phyloP scores from a whole-genome alignment of 2,113 vertebrate species.

The Petaurus breviceps region DNA sequence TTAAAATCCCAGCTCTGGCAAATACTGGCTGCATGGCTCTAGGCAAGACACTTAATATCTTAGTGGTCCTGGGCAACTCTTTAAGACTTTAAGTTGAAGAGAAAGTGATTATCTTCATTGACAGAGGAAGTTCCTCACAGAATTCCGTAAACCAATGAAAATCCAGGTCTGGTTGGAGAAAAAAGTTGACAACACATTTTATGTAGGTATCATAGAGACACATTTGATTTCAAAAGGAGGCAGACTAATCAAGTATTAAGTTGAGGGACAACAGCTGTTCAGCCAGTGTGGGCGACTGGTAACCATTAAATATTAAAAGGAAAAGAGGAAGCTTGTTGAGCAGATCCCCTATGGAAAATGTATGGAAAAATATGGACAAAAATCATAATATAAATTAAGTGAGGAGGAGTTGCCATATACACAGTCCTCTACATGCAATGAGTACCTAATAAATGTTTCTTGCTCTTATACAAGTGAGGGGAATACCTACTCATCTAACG shows the following conservation, averaged over 20 bases:
- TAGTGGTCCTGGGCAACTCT: neutral
- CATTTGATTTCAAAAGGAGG: neutral
- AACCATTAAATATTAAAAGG: neutral
- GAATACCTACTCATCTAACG: neutral
- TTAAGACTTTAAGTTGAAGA: neutral
- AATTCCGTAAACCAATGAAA: neutral
- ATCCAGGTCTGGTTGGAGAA: neutral
- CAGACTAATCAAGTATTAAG: neutral
- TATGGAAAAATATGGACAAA: neutral
- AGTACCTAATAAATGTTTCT: neutral
- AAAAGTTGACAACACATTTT: neutral
- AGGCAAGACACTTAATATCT: neutral
- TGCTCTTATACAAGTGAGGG: neutral
- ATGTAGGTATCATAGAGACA: neutral
- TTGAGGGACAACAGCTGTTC: neutral
- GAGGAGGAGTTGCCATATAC: neutral
- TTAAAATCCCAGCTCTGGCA: neutral
- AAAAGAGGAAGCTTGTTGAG: neutral
- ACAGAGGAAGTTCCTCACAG: neutral
- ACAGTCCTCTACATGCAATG: neutral
- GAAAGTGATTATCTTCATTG: neutral
- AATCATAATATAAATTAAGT: neutral
- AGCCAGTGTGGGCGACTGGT: neutral
- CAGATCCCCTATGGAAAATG: neutral
- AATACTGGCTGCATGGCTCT: neutral